phyloP scores from a whole-genome alignment of 2,888 invertebrate genomes.

The Philhelius pedissequus region DNA sequence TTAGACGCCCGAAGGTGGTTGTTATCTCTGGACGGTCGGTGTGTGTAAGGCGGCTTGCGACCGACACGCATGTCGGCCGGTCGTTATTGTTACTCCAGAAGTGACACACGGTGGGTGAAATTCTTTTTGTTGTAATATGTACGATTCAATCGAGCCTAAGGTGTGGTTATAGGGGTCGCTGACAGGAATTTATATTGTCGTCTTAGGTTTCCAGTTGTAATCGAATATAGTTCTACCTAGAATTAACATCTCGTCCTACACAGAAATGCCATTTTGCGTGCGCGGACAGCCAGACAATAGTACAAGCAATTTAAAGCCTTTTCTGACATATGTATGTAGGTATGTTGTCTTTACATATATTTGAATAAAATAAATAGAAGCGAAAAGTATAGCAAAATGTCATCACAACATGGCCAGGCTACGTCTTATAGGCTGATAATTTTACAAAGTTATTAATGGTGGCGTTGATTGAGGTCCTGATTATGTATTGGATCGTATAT shows the following conservation, averaged over 20 bases:
- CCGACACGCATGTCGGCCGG: neutral
- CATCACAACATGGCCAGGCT: neutral
- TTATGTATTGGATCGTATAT: too few relatives aligned
- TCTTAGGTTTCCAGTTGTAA: slow-evolving; percentile 1
- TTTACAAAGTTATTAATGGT: slow-evolving; percentile 36
- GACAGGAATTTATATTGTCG: slow-evolving; percentile 10
- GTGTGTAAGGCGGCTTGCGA: neutral
- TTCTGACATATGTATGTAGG: slow-evolving; percentile 4
- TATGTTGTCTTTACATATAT: neutral
- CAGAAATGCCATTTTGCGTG: slow-evolving; percentile 38
- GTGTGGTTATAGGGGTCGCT: slow-evolving; percentile 26
- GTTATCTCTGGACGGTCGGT: neutral
- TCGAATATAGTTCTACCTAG: slow-evolving; percentile 37
- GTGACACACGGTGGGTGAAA: slow-evolving; percentile 48
- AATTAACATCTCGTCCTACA: slow-evolving; percentile 46
- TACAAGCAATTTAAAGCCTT: neutral
- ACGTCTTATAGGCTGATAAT: neutral
- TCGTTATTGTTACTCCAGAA: slow-evolving; percentile 4
- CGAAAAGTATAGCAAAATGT: slow-evolving; percentile 1
- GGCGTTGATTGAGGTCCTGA: slow-evolving; percentile 59
- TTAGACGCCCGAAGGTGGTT: neutral
- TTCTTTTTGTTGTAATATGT: neutral
- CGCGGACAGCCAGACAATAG: neutral
- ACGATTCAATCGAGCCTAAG: slow-evolving; percentile 18
- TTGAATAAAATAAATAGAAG: slow-evolving; percentile 58